Evolutionary conservation across 1,140 invertebrate genomes (phyloP).

Genomic region (Potamilus streckersoni): DNA sequence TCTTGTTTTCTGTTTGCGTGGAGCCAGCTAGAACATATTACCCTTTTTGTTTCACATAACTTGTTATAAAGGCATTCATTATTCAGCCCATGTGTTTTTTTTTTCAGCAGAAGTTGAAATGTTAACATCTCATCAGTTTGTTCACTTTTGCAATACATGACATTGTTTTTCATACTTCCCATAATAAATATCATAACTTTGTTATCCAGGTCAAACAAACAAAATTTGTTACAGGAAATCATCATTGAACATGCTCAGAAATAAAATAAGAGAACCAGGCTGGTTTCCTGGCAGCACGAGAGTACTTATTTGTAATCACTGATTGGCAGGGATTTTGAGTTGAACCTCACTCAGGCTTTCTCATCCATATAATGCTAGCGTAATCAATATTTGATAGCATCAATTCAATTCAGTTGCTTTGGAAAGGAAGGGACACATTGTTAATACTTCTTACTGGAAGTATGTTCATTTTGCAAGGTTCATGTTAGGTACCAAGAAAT

Average conservation of each 20-base stretch:
- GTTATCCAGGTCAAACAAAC: background rate
- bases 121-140: constrained; percentile 24
- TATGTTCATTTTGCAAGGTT: no score
- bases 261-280: background rate
- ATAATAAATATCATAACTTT: background rate
- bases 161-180: constrained; percentile 10
- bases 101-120: background rate
- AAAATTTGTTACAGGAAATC: background rate
- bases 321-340: no score
- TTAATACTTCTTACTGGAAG: no score
- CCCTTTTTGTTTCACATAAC: constrained; percentile 26
- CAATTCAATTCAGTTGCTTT: no score
- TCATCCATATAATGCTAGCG: no score
- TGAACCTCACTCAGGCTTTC: no score
- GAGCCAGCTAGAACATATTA: constrained; percentile 11
- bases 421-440: no score
- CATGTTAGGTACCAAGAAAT: no score
- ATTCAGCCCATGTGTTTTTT: constrained; percentile 33
- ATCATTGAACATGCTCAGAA: background rate
- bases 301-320: no score
- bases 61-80: constrained; percentile 28
- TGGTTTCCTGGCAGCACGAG: background rate
- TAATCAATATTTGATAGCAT: no score
- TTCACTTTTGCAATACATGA: constrained; percentile 24
- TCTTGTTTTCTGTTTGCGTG: constrained; percentile 22